Percentiles rank a stretch among this genome's conserved stretches.
Conservation (phyloP, 2,888 invertebrate species). For the Pandemis corylana region DNA sequence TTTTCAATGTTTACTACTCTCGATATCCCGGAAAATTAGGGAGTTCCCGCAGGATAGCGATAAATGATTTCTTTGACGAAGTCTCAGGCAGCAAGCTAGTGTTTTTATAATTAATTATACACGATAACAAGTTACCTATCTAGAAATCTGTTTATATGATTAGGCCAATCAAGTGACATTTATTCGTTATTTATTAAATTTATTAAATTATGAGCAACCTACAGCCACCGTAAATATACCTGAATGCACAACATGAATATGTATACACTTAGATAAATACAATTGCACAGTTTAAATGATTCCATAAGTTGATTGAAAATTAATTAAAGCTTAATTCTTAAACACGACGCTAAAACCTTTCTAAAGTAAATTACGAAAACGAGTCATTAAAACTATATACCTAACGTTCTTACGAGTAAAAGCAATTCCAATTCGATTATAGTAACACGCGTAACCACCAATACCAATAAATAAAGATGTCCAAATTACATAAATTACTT, state of each 20-base stretch:
- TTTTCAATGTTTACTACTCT: too few relatives aligned
- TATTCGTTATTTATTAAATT: conserved; percentile 8
- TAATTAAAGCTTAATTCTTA: background rate
- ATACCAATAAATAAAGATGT: conserved; percentile 27
- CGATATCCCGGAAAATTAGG: too few relatives aligned
- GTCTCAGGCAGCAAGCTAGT: too few relatives aligned
- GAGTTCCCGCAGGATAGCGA: too few relatives aligned
- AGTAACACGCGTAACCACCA: conserved; percentile 12
- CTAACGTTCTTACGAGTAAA: conserved; percentile 10
- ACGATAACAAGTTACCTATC: background rate
- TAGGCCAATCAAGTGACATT: conserved; percentile 14
- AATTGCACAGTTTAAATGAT: background rate
- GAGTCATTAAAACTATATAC: background rate
- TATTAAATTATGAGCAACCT: conserved; percentile 6
- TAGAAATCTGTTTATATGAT: background rate
- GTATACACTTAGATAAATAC: background rate
- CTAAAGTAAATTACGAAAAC: conserved; percentile 14
- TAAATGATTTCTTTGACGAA: too few relatives aligned
- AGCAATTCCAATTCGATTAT: conserved; percentile 16
- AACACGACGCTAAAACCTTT: background rate
- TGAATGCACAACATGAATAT: background rate
- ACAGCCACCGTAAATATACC: background rate
- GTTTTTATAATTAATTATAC: background rate
- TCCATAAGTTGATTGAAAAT: background rate
- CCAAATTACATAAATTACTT: conserved; percentile 35